phyloP scores from a whole-genome alignment of 2,113 vertebrate species.

The Ondatra zibethicus region DNA sequence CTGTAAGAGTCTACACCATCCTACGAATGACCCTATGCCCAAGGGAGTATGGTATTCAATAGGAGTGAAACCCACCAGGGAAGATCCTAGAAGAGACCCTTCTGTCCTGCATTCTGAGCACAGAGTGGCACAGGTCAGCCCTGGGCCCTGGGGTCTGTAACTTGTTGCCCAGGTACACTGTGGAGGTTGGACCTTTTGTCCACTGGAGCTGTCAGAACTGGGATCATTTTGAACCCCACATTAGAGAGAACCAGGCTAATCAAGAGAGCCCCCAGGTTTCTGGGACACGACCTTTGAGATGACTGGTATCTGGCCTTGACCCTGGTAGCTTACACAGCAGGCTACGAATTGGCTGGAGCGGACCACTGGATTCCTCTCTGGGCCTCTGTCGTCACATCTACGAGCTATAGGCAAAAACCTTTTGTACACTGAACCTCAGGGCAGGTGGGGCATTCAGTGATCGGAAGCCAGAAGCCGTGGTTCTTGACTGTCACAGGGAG shows the following conservation, averaged over 20 bases:
- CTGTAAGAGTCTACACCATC: background rate
- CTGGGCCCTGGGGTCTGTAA: rapidly evolving
- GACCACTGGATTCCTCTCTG: background rate
- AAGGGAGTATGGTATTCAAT: background rate
- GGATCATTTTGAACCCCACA: background rate
- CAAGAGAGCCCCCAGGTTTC: background rate
- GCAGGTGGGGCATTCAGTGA: background rate
- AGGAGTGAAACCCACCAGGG: background rate
- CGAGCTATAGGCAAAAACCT: background rate
- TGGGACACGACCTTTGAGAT: background rate
- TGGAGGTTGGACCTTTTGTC: background rate
- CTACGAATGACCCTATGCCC: background rate
- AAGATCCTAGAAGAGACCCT: background rate
- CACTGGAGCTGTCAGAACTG: no score
- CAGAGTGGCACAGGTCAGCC: background rate
- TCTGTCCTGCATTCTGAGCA: background rate
- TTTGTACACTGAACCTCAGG: background rate
- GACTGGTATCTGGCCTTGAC: background rate
- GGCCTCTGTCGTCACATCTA: background rate
- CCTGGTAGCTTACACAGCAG: background rate
- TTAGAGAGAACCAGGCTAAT: background rate
- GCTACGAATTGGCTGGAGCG: background rate
- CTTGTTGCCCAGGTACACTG: background rate
- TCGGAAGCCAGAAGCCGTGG: rapidly evolving
- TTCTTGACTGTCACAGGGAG: rapidly evolving